A percentile compares a stretch with the other conserved stretches of the same genome.
Conservation (phyloP, 2,113 vertebrate species). For the Pholis gunnellus region DNA sequence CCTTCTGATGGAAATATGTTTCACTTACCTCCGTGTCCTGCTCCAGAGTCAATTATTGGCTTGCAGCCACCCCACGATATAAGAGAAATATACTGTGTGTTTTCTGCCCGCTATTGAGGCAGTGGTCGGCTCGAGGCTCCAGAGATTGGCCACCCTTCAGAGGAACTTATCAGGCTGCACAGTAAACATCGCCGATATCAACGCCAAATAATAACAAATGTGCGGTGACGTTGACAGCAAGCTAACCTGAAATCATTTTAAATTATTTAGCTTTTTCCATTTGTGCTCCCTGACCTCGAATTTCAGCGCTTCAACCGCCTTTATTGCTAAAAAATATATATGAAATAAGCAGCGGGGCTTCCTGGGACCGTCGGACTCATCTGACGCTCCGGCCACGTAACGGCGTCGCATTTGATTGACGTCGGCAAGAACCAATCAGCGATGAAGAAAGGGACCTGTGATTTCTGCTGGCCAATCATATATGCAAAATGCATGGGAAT, state of each 20-base stretch:
- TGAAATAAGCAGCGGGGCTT: slow-evolving; percentile 63
- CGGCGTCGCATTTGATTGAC: slow-evolving; percentile 52
- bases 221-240: not conserved
- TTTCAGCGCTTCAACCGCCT: not conserved
- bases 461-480: slow-evolving; percentile 55
- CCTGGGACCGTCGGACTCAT: slow-evolving; percentile 66
- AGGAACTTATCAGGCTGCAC: slow-evolving; percentile 36
- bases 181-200: slow-evolving; percentile 63
- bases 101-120: slow-evolving; percentile 60
- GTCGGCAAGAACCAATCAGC: slow-evolving; percentile 56
- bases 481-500: accelerated
- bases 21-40: slow-evolving; percentile 79
- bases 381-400: slow-evolving; percentile 60
- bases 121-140: slow-evolving; percentile 47
- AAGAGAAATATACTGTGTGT: slow-evolving; percentile 18
- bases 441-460: not conserved
- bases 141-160: slow-evolving; percentile 35
- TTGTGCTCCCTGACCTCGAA: slow-evolving; percentile 11
- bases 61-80: slow-evolving; percentile 64
- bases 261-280: slow-evolving; percentile 38
- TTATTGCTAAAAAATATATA: slow-evolving; percentile 47
- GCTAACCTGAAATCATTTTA: not conserved
- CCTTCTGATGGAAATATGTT: not conserved
- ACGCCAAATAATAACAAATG: slow-evolving; percentile 44
- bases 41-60: slow-evolving; percentile 80